These are phyloP conservation scores for Mormyrops attenuatus DNA, from an alignment of 2,797 vertebrate species.

Conservation along the genomic window DNA sequence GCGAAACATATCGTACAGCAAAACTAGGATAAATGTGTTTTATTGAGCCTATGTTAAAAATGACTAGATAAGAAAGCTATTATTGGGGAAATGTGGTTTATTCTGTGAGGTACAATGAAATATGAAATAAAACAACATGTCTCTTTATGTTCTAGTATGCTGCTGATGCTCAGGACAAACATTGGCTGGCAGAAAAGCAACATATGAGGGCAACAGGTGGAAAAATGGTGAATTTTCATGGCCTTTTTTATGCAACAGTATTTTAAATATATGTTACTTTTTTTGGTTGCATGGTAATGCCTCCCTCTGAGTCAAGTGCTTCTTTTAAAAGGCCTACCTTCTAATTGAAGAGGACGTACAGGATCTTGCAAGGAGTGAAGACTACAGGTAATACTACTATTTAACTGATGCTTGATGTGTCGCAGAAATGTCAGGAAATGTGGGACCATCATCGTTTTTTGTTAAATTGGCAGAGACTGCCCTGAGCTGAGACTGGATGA, in stretches of 20 bases:
- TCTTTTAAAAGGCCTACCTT: constrained; percentile 76
- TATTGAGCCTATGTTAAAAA: neutral
- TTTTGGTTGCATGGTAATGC: constrained; percentile 8
- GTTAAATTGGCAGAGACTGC: constrained; percentile 62
- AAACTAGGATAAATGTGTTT: neutral
- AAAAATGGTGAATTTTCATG: constrained; percentile 79
- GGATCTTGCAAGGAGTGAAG: constrained; percentile 79
- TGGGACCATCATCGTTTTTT: neutral
- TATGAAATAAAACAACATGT: neutral
- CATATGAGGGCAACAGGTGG: constrained; percentile 96
- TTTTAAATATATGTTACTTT: neutral
- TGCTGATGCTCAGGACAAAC: constrained; percentile 92
- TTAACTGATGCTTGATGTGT: neutral
- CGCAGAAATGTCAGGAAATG: neutral
- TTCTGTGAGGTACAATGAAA: neutral
- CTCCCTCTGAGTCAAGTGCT: neutral
- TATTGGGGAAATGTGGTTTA: neutral
- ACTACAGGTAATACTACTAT: constrained; percentile 74
- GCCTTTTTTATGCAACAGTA: neutral
- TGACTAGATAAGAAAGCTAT: neutral
- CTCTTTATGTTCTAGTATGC: constrained; percentile 71
- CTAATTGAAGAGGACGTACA: constrained; percentile 90
- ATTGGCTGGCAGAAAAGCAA: constrained; percentile 93
- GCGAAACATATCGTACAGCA: neutral
- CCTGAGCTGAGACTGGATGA: constrained; percentile 83